Base-by-base conservation (phyloP, 2,113 vertebrate genomes). In the Nymphicus hollandicus region DNA sequence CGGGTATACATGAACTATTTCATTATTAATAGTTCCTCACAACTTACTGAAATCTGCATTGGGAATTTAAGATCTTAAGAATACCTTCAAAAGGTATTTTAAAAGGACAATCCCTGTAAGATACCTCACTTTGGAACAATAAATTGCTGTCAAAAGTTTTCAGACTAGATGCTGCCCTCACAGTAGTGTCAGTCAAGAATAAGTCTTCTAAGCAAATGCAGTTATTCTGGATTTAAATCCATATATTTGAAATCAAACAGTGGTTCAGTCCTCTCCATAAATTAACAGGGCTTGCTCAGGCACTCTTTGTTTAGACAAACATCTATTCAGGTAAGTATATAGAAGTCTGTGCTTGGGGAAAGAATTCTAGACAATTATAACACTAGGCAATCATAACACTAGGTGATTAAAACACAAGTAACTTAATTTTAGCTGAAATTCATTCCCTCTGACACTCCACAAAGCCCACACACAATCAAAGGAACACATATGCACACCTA, bases 401-500 rank as follows among this genome's bases (percentile, higher is more conserved):
- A 44, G 35, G 29, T 4, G 2, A 33, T 27, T 70, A 24, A 15
- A 60, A 33, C 7, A 79, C 11, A 69, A 66, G 35, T 55, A 33
- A 61, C 4, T 63, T 47, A 50, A 76, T 81, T 94, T 41, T 52
- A 76, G 10, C 6, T 72, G 35, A 91, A 93, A 73, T 61, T 15
- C 3, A n/a, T 85, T 77, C 10, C 31, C 8, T 69, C 22, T 65
- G 47, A 19, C 1, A 8, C 6, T 85, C 11, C 19, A 2, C 19
- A 37, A 5, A 29, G 22, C 11, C 52, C 25, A 29, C 4, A 35
- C 17, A 71, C 7, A 52, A 41, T 39, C n/a, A 73, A 6, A 71
- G 39, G 11, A 4, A 33, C 17, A 47, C 0, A 12, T 7, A 64
- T 0, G 1, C 10, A 25, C 3, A 2, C 56, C 56, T 47, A 22